Evolutionary conservation across 2,888 invertebrate species (phyloP), one percentile per base, ranked within the genome.

Genomic region (Tinea trinotella): DNA sequence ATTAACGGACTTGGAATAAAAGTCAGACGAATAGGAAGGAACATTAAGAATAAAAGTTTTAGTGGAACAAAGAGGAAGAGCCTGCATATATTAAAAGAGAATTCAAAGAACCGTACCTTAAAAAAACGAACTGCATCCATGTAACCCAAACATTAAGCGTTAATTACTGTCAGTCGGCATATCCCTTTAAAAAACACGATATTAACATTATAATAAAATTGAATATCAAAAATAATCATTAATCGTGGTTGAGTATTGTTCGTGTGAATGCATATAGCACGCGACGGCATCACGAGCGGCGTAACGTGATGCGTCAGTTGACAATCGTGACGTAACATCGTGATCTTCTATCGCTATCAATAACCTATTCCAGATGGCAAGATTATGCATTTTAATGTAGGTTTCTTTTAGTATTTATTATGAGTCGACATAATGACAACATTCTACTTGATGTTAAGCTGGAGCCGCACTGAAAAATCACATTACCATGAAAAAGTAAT

Each of bases 311-410:
- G 40, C 40, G 15, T 6, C 40, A 15, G 40, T 15, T 40, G 48
- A 48, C 48, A 48, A 48, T 48, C 48, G 48, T 48, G 48, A 48
- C 20, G 48, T 48, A 48, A 48, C 3, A 40, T 15, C 48, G 48
- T 48, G 48, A 48, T 48, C 17, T 17, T 19, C 2, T 19, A 48
- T 48, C 10, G 17, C 48, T 19, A 48, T 48, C 17, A 9, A 15
- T 15, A 3, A 13, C 40, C 15, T 40, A 4, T 40, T 40, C 12
- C 30, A 30, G n/a, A n/a, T n/a, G n/a, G 30, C 2, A 30, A 30
- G 7, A 7, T 30, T 10, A 30, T 30, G 30, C 30, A 30, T 7
- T 30, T 30, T 30, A 30, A n/a, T n/a, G n/a, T n/a, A n/a, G n/a
- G n/a, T n/a, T n/a, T n/a, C n/a, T n/a, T n/a, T n/a, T n/a, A n/a